phyloP scores from a whole-genome alignment of 2,797 vertebrate species.

The Schizothorax lantsangensis region DNA sequence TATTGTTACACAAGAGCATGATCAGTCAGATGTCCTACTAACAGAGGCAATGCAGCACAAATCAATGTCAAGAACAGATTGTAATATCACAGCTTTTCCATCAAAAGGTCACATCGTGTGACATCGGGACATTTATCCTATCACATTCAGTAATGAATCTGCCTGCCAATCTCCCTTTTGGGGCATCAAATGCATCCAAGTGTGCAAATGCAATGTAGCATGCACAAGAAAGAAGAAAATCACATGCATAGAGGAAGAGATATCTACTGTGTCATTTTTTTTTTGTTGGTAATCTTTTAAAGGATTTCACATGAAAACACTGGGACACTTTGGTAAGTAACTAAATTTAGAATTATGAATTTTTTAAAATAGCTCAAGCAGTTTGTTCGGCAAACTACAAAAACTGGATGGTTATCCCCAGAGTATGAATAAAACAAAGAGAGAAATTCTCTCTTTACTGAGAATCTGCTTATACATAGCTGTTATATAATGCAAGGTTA shows the following conservation, averaged over 20 bases:
- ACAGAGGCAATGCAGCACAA: constrained; percentile 21
- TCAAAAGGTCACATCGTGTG: constrained; percentile 49
- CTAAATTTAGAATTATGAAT: constrained; percentile 17
- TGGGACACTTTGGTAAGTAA: background rate
- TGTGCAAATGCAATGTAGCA: constrained; percentile 58
- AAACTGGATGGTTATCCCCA: background rate
- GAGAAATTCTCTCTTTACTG: background rate
- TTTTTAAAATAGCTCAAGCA: background rate
- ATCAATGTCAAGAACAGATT: constrained; percentile 36
- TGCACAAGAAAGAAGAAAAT: constrained; percentile 46
- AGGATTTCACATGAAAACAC: constrained; percentile 32
- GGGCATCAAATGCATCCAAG: constrained; percentile 42
- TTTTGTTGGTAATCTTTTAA: background rate
- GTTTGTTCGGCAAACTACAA: background rate
- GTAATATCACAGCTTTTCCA: constrained; percentile 14
- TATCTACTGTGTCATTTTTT: background rate
- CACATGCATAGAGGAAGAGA: constrained; percentile 21
- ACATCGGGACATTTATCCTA: constrained; percentile 45
- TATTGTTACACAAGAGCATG: background rate
- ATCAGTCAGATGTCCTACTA: constrained; percentile 16
- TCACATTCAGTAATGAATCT: constrained; percentile 50
- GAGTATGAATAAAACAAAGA: constrained; percentile 16
- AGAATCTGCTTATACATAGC: background rate
- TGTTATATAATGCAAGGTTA: background rate
- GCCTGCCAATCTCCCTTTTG: constrained; percentile 44